Evolutionary conservation across 2,797 vertebrate genomes (phyloP).

Genomic region (Ataeniobius toweri): DNA sequence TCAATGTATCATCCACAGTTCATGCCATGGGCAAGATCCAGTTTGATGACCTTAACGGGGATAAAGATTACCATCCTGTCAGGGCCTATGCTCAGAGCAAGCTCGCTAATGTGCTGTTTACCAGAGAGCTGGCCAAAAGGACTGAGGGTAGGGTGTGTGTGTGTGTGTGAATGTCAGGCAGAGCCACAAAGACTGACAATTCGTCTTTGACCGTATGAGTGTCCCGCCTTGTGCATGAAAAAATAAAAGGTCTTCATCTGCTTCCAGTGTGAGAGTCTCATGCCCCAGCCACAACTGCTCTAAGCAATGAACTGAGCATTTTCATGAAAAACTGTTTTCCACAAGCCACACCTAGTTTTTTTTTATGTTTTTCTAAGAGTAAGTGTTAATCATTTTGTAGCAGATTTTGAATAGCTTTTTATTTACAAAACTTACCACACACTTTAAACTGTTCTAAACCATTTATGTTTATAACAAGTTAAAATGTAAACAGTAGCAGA

Average conservation of each 20-base stretch:
- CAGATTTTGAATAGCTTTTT: background rate
- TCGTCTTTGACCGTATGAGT: background rate
- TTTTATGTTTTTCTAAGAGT: background rate
- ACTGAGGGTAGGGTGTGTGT: constrained; percentile 67
- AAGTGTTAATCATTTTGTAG: background rate
- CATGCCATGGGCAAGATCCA: constrained; percentile 79
- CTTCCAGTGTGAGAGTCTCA: constrained; percentile 61
- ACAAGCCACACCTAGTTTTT: background rate
- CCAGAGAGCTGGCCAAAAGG: constrained; percentile 75
- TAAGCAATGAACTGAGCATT: constrained; percentile 32
- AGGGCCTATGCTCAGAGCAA: constrained; percentile 80
- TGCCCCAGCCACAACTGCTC: constrained; percentile 59
- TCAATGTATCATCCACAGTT: constrained; percentile 73
- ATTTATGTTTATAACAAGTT: background rate
- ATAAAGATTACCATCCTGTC: constrained; percentile 69
- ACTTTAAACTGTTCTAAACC: background rate
- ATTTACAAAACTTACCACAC: background rate
- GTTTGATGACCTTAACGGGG: constrained; percentile 76
- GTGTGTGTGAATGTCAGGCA: background rate
- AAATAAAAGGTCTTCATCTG: constrained; percentile 39
- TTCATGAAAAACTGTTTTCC: constrained; percentile 4
- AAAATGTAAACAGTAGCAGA: background rate
- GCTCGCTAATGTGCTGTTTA: constrained; percentile 81
- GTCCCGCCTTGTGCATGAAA: constrained; percentile 6
- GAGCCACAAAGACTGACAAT: too few relatives aligned